Percentiles rank a stretch among this genome's conserved stretches.
These are phyloP conservation scores for Leptinotarsa juncta DNA, from an alignment of 2,888 invertebrate species.

Conservation along the genomic window DNA sequence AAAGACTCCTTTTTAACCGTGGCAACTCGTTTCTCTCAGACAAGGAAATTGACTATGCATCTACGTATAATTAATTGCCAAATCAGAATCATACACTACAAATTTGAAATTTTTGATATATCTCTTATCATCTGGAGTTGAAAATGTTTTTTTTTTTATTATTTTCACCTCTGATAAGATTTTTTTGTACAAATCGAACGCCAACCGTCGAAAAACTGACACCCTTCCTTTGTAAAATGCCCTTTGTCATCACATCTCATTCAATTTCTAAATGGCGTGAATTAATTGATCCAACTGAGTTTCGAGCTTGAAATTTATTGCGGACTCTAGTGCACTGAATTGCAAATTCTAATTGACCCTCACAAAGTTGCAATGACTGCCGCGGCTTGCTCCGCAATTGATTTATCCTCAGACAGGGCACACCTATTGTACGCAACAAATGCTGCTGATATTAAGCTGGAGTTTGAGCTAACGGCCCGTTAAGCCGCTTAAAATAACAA, in stretches of 20 bases:
- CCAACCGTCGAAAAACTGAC: neutral
- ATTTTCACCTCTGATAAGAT: no score
- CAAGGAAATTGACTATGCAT: no score
- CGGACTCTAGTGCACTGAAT: constrained; percentile 50
- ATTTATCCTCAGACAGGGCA: constrained; percentile 60
- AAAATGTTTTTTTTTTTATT: no score
- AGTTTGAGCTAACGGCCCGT: constrained; percentile 50
- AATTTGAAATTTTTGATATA: no score
- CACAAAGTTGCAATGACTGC: constrained; percentile 55
- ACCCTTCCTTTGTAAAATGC: neutral
- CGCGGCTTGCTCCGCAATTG: constrained; percentile 56
- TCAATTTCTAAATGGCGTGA: constrained; percentile 1
- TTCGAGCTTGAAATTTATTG: constrained; percentile 24
- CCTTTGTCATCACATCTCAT: constrained; percentile 19
- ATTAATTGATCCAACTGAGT: constrained; percentile 14
- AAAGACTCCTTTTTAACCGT: no score
- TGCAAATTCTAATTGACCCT: constrained; percentile 58
- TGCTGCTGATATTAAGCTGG: constrained; percentile 46
- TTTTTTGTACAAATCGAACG: no score
- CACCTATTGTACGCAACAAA: constrained; percentile 59
- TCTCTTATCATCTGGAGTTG: no score
- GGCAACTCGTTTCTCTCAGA: no score
- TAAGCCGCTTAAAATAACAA: constrained; percentile 52
- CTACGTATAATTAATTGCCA: no score
- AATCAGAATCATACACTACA: no score